Evolutionary conservation across 2,888 invertebrate genomes (phyloP).

Genomic region (Drosophila pegasa): DNA sequence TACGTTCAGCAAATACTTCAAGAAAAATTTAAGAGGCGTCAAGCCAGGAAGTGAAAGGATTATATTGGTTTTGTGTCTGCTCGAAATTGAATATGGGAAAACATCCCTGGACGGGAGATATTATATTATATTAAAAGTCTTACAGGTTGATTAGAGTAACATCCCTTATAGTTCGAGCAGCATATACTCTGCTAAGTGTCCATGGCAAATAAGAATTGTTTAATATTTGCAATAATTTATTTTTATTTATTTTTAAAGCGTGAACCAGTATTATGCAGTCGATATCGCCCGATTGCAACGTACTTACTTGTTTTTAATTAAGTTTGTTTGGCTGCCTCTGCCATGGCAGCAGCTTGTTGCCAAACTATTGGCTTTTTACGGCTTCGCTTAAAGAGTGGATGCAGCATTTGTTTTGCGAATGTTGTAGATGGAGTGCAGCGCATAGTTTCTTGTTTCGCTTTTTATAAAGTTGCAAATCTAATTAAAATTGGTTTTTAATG

Average conservation of each 20-base stretch:
- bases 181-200: no score
- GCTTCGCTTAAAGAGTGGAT: background rate
- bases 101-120: no score
- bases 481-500: background rate
- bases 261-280: background rate
- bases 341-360: constrained; percentile 3
- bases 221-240: no score
- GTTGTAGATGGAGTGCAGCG: background rate
- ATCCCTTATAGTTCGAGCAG: no score
- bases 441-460: background rate
- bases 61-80: background rate
- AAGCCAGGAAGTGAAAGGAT: background rate
- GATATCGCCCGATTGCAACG: background rate
- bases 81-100: background rate
- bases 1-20: constrained; percentile 2
- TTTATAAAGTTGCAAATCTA: background rate
- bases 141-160: no score
- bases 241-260: background rate
- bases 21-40: constrained; percentile 27
- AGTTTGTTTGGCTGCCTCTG: background rate
- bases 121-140: no score
- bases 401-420: background rate
- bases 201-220: no score
- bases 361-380: background rate
- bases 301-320: constrained; percentile 2